Evolutionary conservation across 2,113 vertebrate genomes (phyloP), one percentile per base, ranked within the genome.

Genomic region (Albula glossodonta): DNA sequence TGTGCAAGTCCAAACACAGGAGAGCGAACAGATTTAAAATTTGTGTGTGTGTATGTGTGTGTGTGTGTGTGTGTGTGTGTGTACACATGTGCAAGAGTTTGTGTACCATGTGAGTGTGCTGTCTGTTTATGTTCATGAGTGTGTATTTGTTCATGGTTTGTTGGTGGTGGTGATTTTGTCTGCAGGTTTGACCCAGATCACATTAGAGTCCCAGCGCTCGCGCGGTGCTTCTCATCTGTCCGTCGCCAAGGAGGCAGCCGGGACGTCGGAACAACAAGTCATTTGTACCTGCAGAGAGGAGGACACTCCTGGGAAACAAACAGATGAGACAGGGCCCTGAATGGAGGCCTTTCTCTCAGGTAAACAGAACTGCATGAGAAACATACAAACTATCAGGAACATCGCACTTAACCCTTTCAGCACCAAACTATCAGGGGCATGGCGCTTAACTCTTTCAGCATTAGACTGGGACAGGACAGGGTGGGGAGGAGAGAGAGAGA

Each of bases 301-400:
- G 93, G 96, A 96, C 96, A 97, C 96, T 96, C 96, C 96, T 97
- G 97, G 97, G 96, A 97, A 97, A 97, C 96, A 96, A 96, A 95
- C 95, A 96, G 96, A 97, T 96, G 96, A 97, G 95, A 95, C 93
- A 96, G 49, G 82, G 94, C 90, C 91, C 93, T 94, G 96, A 97
- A 97, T 97, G 94, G 91, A 94, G 95, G 94, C 97, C 95, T 94
- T 95, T 96, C 96, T 96, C 94, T 87, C 3, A 31, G 94, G 97
- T 96, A 96, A 97, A 97, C 95, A 97, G 96, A 97, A 97, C 97
- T 97, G 96, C 96, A 97, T 97, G 96, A 97, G 97, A 97, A 97
- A 97, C 95, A 94, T 89, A 94, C 92, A 93, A 92, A 96, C 96
- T 96, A 96, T 96, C 94, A 90, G 90, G 91, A 91, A 92, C 94